Evolutionary conservation across 2,888 invertebrate species (phyloP).

Genomic region (Panzeria rudis): DNA sequence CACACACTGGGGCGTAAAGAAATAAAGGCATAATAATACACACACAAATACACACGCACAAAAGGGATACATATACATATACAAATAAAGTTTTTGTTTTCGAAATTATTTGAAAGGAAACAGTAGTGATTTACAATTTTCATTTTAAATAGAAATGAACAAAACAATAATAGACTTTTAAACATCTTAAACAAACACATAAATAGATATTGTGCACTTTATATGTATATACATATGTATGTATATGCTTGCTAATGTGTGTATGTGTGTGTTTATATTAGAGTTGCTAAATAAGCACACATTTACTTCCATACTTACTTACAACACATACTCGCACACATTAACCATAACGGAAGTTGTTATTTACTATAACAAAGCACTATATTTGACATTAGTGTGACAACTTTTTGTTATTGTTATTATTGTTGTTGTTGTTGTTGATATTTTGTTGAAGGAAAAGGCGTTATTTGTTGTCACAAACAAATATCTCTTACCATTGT

Average conservation of each 20-base stretch:
- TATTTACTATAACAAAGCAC: slow-evolving; percentile 63
- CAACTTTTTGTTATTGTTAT: slow-evolving; percentile 52
- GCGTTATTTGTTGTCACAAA: slow-evolving; percentile 71
- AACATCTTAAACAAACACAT: slow-evolving; percentile 23
- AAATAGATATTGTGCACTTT: background rate
- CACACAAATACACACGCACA: background rate
- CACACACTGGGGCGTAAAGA: background rate
- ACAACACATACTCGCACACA: background rate
- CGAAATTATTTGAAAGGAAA: slow-evolving; percentile 63
- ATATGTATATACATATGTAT: background rate
- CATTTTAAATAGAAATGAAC: slow-evolving; percentile 60
- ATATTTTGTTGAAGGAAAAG: slow-evolving; percentile 53
- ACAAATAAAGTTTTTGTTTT: slow-evolving; percentile 52
- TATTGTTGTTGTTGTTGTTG: slow-evolving; percentile 30
- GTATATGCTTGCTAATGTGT: background rate
- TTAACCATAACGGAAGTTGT: slow-evolving; percentile 67
- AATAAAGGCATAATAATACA: slow-evolving; percentile 1
- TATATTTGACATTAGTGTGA: slow-evolving; percentile 63
- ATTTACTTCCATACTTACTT: too few relatives aligned
- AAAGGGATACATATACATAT: background rate
- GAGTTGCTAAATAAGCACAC: too few relatives aligned
- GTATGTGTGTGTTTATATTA: background rate
- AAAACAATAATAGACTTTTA: slow-evolving; percentile 57
- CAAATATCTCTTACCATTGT: slow-evolving; percentile 49
- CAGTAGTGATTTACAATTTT: slow-evolving; percentile 70